Evolutionary conservation across 2,113 vertebrate genomes (phyloP), one percentile per base, ranked within the genome.

Genomic region (Pollachius pollachius): DNA sequence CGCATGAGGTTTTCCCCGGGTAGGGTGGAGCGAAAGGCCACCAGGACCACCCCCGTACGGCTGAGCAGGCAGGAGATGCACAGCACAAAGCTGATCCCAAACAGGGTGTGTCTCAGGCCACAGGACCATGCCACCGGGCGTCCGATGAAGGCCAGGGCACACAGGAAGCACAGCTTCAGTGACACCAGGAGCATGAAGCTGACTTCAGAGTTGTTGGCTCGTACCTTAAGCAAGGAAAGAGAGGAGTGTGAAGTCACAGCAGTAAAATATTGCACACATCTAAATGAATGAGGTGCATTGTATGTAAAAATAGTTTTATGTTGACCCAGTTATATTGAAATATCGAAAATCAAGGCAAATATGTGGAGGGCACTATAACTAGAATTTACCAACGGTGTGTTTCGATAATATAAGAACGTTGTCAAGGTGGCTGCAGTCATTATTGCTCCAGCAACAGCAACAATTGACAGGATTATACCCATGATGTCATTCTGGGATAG

Each of bases 71-170:
- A 89, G 57, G 84, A 83, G 30, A 88, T 76, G 62, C 74, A 89
- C 64, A 88, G 70, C n/a, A 85, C 83, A 54, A 88, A 90, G 66
- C 84, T 89, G 62, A 90, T 75, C 41, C 87, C 84, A 70, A 87
- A 85, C 37, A 87, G 30, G 0, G 80, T 83, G 71, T 89, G 86
- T 64, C 85, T 86, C 21, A 89, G 63, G 75, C 72, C 75, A 73
- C 83, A 88, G 27, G 84, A 84, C 82, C 82, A 79, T 1, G 71
- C 25, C 1, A 60, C 63, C 5, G 84, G 81, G 15, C 65, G 78
- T 12, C 78, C 81, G 65, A 87, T 82, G 68, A 86, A 89, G 58
- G 74, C 64, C 25, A 83, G 18, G 0, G 81, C 77, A 7, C 76
- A 87, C 18, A 88, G 74, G 69, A 89, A 90, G 62, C 81, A 87